Conservation (phyloP, 2,797 vertebrate genomes). For the Neopelma chrysocephalum region DNA sequence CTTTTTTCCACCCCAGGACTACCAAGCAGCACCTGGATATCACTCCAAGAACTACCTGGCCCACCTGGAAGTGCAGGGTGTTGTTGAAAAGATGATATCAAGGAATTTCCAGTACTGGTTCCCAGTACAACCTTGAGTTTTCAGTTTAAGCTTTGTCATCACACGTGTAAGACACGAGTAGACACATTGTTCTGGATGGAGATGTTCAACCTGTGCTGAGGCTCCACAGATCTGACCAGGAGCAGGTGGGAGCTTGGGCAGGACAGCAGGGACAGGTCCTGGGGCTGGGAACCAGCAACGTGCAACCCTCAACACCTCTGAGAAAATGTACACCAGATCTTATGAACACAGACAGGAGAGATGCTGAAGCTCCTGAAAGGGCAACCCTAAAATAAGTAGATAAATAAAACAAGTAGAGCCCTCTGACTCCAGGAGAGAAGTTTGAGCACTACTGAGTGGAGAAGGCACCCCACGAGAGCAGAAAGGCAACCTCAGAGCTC, state of each 20-base stretch:
- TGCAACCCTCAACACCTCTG: not conserved
- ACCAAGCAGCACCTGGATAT: not conserved
- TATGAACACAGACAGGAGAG: not conserved
- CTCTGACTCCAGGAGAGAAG: accelerated
- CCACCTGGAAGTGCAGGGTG: not conserved
- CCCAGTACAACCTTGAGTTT: not conserved
- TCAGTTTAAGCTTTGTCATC: not conserved
- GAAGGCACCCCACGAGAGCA: not conserved
- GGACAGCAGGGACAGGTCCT: not conserved
- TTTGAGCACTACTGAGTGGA: accelerated
- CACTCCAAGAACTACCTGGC: not conserved
- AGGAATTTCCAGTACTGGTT: not conserved
- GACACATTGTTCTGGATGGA: accelerated
- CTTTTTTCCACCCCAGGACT: not conserved
- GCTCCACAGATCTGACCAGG: not conserved
- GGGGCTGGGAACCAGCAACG: not conserved
- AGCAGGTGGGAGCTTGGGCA: not conserved
- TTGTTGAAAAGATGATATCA: accelerated
- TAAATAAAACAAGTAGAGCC: not conserved
- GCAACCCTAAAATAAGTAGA: not conserved
- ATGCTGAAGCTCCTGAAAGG: not conserved
- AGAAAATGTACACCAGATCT: accelerated
- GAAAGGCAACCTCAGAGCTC: not conserved
- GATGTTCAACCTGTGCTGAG: accelerated
- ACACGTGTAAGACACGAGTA: accelerated